Conservation (phyloP, 2,113 vertebrate genomes). For the Nothoprocta pentlandii region DNA sequence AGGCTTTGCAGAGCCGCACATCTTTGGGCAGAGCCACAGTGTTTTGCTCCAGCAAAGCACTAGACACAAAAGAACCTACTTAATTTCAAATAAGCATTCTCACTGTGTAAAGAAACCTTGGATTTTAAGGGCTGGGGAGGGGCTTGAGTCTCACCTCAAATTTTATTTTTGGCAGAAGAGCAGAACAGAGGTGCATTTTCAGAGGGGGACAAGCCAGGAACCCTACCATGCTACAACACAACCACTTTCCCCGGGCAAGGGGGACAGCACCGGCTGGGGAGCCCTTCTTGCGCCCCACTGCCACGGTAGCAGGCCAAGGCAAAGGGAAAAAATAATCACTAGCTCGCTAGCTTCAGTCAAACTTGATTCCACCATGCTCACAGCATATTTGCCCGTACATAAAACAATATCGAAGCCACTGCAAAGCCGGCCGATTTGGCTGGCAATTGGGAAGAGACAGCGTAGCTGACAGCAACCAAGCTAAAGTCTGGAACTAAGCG, state of each 20-base stretch:
- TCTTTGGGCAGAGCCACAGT: not conserved
- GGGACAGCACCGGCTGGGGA: not conserved
- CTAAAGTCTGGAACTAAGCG: conserved; percentile 9
- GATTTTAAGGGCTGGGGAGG: not conserved
- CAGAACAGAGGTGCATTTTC: not conserved
- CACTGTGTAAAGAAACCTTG: not conserved
- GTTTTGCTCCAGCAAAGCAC: not conserved
- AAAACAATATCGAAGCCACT: conserved; percentile 8
- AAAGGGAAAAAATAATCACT: not conserved
- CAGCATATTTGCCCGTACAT: conserved; percentile 20
- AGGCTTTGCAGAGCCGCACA: not conserved
- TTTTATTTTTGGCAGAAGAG: not conserved
- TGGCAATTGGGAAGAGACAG: not conserved
- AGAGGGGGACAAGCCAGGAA: not conserved
- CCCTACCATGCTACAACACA: not conserved
- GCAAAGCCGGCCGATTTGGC: conserved; percentile 22
- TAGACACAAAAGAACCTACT: not conserved
- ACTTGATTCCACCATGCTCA: not conserved
- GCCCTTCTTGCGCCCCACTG: rapidly evolving
- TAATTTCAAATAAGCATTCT: not conserved
- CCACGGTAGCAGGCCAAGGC: not conserved
- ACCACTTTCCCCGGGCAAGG: not conserved
- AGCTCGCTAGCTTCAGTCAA: conserved; percentile 30
- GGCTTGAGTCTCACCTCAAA: not conserved
- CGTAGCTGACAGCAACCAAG: conserved; percentile 34